Conservation (phyloP, 1,140 invertebrate genomes). For the Anastrepha obliqua region DNA sequence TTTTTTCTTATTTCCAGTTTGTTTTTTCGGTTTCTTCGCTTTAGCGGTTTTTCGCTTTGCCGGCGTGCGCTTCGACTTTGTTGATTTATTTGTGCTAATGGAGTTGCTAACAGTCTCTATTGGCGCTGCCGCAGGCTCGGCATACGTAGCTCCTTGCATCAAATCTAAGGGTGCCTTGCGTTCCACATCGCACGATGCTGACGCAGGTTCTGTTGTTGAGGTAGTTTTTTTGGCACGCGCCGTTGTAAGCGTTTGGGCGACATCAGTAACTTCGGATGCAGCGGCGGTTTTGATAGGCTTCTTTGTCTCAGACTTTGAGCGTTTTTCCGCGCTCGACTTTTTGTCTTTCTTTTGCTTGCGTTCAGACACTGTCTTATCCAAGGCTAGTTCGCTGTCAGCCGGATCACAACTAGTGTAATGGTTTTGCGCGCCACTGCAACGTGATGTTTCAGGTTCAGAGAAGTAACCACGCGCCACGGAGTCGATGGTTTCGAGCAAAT, state of each 20-base stretch:
- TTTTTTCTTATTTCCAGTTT: background rate
- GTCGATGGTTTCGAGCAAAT: conserved; percentile 64
- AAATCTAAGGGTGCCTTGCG: background rate
- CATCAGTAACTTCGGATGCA: conserved; percentile 26
- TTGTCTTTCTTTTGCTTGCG: conserved; percentile 55
- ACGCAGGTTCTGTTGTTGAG: conserved; percentile 20
- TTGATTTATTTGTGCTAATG: conserved; percentile 2
- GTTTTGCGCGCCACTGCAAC: conserved; percentile 56
- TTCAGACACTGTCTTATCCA: background rate
- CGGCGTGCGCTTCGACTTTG: conserved; percentile 9
- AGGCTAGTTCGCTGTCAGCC: background rate
- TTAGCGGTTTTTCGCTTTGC: conserved; percentile 18
- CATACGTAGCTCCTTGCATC: background rate
- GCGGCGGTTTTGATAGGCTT: conserved; percentile 60
- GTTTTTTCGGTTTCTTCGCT: background rate
- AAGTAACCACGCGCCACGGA: conserved; percentile 69
- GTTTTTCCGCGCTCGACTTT: conserved; percentile 61
- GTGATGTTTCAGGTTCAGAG: conserved; percentile 70
- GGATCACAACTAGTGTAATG: background rate
- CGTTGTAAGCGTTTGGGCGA: background rate
- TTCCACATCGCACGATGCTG: background rate
- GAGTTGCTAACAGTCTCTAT: background rate
- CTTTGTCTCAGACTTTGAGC: conserved; percentile 73
- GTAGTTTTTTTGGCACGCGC: conserved; percentile 51
- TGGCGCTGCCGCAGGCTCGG: background rate